Conservation (phyloP, 92 coral and sea anemone species). For the Plumapathes pennacea region DNA sequence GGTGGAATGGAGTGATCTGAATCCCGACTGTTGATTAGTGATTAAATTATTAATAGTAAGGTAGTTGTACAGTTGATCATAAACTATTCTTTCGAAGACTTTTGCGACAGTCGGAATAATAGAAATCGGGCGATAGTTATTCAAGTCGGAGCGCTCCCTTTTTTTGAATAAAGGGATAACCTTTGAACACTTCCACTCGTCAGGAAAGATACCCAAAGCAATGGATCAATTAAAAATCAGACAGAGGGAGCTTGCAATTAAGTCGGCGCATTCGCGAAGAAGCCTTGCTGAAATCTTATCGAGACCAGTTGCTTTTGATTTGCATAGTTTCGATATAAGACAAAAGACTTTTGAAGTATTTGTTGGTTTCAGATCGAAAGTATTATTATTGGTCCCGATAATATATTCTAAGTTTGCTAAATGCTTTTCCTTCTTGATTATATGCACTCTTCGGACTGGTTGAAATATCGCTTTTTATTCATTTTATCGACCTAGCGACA, state of each 20-base stretch:
- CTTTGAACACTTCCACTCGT: slow-evolving; percentile 33
- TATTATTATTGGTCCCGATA: no score
- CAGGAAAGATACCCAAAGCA: slow-evolving; percentile 29
- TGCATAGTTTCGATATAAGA: slow-evolving; percentile 28
- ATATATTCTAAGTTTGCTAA: no score
- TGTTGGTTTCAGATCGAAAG: slow-evolving; percentile 20
- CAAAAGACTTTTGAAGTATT: slow-evolving; percentile 19
- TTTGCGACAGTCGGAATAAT: slow-evolving; percentile 33
- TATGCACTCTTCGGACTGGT: no score
- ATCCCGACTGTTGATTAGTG: slow-evolving; percentile 2
- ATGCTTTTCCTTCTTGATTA: no score
- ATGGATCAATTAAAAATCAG: slow-evolving; percentile 37
- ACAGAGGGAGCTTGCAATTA: slow-evolving; percentile 38
- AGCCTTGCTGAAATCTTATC: slow-evolving; percentile 50
- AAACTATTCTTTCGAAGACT: slow-evolving; percentile 43
- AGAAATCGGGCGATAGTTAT: slow-evolving; percentile 40
- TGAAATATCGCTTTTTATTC: no score
- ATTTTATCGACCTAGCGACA: no score
- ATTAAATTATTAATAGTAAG: slow-evolving; percentile 1
- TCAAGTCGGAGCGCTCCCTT: slow-evolving; percentile 19
- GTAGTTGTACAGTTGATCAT: slow-evolving; percentile 28
- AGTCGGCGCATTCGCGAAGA: slow-evolving; percentile 45
- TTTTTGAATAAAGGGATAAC: slow-evolving; percentile 40
- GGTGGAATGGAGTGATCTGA: not conserved
- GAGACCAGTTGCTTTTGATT: slow-evolving; percentile 54